phyloP scores from a whole-genome alignment of 1,140 invertebrate species.

The Nebria ingens region DNA sequence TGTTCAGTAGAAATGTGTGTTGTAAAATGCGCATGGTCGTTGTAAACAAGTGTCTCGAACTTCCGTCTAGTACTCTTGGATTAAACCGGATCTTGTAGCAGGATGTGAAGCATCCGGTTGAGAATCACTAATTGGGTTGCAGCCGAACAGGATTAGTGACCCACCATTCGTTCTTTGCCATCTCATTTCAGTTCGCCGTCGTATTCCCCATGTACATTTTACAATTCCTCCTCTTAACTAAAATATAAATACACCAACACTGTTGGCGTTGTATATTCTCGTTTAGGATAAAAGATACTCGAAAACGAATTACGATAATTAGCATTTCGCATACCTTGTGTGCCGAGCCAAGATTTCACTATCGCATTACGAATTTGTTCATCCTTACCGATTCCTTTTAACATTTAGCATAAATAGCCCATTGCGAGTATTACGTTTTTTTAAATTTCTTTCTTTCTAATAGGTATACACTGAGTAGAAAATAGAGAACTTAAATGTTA shows the following conservation, averaged over 20 bases:
- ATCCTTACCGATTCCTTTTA: too few relatives aligned
- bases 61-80: background rate
- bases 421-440: too few relatives aligned
- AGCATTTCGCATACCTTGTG: background rate
- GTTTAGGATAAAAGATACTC: background rate
- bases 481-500: too few relatives aligned
- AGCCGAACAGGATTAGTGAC: background rate
- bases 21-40: background rate
- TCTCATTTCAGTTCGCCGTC: too few relatives aligned
- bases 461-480: too few relatives aligned
- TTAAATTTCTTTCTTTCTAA: too few relatives aligned
- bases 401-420: too few relatives aligned
- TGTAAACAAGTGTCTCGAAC: background rate
- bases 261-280: background rate
- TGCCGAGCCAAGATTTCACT: background rate
- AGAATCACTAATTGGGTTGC: background rate
- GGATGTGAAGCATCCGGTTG: background rate
- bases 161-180: too few relatives aligned
- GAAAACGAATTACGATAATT: background rate
- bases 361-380: too few relatives aligned
- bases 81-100: background rate
- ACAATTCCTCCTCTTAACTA: background rate
- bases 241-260: background rate
- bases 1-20: background rate
- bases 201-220: too few relatives aligned